Evolutionary conservation across 2,113 vertebrate species (phyloP).

Genomic region (Procavia capensis): DNA sequence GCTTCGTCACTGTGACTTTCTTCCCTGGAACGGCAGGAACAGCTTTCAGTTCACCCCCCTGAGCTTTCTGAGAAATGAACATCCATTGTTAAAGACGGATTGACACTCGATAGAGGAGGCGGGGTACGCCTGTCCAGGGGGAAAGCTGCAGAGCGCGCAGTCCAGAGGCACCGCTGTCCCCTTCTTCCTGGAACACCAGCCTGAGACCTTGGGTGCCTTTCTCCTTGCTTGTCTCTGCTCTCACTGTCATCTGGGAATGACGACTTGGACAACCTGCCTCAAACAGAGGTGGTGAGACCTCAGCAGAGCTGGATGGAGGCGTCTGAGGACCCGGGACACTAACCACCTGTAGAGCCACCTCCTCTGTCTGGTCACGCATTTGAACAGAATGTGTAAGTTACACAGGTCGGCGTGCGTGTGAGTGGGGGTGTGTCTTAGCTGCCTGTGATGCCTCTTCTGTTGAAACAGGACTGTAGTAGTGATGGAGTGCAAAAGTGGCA

Average conservation of each 20-base stretch:
- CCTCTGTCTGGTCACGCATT: no score
- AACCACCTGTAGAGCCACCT: no score
- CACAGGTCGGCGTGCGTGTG: no score
- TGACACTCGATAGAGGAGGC: background rate
- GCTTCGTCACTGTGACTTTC: accelerated
- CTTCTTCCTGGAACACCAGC: background rate
- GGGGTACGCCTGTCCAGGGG: background rate
- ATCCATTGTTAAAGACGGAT: background rate
- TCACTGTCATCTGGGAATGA: no score
- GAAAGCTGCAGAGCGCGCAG: no score
- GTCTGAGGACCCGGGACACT: no score
- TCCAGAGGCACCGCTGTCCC: accelerated
- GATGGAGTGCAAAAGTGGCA: no score
- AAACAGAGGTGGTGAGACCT: accelerated
- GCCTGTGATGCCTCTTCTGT: no score
- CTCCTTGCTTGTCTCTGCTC: accelerated
- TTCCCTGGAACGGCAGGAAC: background rate
- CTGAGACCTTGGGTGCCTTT: background rate
- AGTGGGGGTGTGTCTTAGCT: no score
- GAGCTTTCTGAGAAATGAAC: background rate
- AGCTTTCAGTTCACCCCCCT: background rate
- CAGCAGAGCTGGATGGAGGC: no score
- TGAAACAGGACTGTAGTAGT: no score
- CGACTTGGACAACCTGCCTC: background rate
- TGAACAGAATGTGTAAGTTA: no score